Evolutionary conservation across 2,113 vertebrate genomes (phyloP).

Genomic region (Lethenteron reissneri): DNA sequence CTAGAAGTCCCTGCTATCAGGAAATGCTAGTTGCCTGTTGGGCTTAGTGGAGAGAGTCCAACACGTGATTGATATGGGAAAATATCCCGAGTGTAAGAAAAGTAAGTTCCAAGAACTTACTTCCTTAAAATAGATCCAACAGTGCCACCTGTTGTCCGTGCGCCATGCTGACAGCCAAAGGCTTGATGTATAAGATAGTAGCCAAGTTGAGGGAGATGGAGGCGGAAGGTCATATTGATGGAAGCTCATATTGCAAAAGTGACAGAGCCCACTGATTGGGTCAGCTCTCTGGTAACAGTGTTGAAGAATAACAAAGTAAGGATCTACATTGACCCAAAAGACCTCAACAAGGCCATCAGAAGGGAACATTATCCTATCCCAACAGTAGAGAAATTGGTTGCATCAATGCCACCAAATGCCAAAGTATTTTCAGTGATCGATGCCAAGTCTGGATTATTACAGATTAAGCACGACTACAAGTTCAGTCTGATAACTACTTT

Average conservation of each 20-base stretch:
- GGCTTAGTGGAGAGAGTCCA: too few relatives aligned
- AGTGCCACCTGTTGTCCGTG: neutral
- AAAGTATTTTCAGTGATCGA: constrained; percentile 5
- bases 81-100: too few relatives aligned
- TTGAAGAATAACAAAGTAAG: neutral
- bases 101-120: too few relatives aligned
- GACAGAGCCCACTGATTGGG: constrained; percentile 1
- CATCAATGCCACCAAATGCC: neutral
- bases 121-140: too few relatives aligned
- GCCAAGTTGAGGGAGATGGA: neutral
- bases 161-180: neutral
- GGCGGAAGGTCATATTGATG: constrained; percentile 1
- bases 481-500: neutral
- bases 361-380: constrained; percentile 1
- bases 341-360: constrained; percentile 5
- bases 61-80: too few relatives aligned
- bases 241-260: constrained; percentile 4
- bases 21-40: too few relatives aligned
- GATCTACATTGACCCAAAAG: neutral
- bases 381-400: neutral
- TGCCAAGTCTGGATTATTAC: neutral
- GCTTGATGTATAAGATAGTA: neutral
- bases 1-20: too few relatives aligned
- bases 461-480: constrained; percentile 1
- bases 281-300: constrained; percentile 1